Conservation (phyloP, 2,888 invertebrate species). For the Cheilosia vernalis region DNA sequence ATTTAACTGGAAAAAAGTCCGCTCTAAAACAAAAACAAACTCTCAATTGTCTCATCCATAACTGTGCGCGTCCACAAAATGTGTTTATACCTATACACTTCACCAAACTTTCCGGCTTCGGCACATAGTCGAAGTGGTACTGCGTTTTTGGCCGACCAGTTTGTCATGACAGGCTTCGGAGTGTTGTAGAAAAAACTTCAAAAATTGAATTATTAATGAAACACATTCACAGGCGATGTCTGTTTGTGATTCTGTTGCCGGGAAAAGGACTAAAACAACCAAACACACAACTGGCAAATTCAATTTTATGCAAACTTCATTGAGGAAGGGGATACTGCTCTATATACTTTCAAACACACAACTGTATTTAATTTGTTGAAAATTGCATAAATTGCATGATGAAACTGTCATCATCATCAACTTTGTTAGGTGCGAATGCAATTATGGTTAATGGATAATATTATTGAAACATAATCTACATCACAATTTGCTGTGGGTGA, state of each 20-base stretch:
- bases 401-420: neutral
- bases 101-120: neutral
- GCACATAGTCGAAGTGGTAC: neutral
- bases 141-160: constrained; percentile 31
- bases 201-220: constrained; percentile 48
- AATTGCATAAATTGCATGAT: constrained; percentile 17
- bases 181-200: neutral
- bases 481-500: too few relatives aligned
- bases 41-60: constrained; percentile 11
- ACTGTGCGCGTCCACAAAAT: constrained; percentile 3
- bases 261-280: constrained; percentile 15
- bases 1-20: neutral
- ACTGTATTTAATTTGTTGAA: constrained; percentile 6
- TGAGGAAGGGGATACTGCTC: neutral
- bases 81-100: constrained; percentile 20
- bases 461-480: too few relatives aligned
- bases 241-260: constrained; percentile 20
- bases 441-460: too few relatives aligned
- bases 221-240: constrained; percentile 21
- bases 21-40: constrained; percentile 29
- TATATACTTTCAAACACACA: neutral
- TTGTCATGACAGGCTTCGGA: constrained; percentile 20
- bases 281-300: constrained; percentile 37
- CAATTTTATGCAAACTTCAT: constrained; percentile 46
- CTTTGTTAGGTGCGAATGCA: too few relatives aligned